Evolutionary conservation across 1,140 invertebrate species (phyloP), one percentile per base, ranked within the genome.

Genomic region (Tetragnatha versicolor): DNA sequence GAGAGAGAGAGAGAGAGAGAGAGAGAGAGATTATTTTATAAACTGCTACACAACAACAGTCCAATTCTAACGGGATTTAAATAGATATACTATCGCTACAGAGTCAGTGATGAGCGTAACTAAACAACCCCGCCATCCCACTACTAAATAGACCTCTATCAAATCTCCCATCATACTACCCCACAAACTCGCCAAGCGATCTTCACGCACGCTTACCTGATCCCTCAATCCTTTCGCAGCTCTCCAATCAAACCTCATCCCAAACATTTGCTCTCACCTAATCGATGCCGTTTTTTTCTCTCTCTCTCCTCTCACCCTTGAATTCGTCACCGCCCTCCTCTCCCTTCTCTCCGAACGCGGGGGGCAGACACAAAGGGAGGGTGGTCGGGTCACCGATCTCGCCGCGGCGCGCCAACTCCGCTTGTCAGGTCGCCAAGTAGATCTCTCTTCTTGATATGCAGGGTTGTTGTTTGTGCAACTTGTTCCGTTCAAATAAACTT

Each of bases 281-380:
- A 29, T 70, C 55, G 37, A 53, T 55, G 22, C 37, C 45, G n/a
- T 7, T 51, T 51, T 51, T 51, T 53, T 58, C 37, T 73, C 42
- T 42, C 37, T 51, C 45, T 37, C 60, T 55, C 66, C 65, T 27
- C 35, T 53, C 61, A 35, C 72, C 49, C 45, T 31, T 66, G 37
- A 51, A 53, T 77, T 77, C 73, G 73, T 77, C 73, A 77, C 73
- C 73, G 73, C 73, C 73, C 73, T 77, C 53, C 65, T n/a, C n/a
- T n/a, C n/a, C n/a, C n/a, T n/a, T n/a, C n/a, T n/a, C n/a, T n/a
- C n/a, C n/a, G n/a, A n/a, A n/a, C n/a, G n/a, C n/a, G n/a, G n/a
- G n/a, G n/a, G n/a, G n/a, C n/a, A n/a, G n/a, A n/a, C n/a, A n/a
- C n/a, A n/a, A n/a, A n/a, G n/a, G n/a, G n/a, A n/a, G n/a, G n/a